Percentiles rank a stretch among this genome's conserved stretches.
These are phyloP conservation scores for Clarias laeviceps DNA, from an alignment of 2,797 vertebrate species.

Conservation along the genomic window DNA sequence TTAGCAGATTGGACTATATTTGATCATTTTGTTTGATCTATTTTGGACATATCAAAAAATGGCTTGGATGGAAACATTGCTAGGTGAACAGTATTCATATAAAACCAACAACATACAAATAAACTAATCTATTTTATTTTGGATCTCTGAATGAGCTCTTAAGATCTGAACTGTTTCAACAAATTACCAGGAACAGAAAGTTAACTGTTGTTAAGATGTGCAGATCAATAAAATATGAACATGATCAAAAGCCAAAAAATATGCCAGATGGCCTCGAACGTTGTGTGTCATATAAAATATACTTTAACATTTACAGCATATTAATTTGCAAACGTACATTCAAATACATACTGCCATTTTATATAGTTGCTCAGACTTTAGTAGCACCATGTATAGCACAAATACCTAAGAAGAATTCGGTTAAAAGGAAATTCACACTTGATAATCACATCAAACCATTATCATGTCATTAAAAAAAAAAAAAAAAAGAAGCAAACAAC, in stretches of 20 bases:
- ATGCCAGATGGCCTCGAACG: slow-evolving; percentile 3
- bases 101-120: not conserved
- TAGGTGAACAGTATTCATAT: not conserved
- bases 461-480: slow-evolving; percentile 8
- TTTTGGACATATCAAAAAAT: not conserved
- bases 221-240: not conserved
- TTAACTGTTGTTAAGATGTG: not conserved
- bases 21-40: not conserved
- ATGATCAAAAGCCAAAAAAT: not conserved
- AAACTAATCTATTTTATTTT: not conserved
- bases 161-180: not conserved
- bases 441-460: slow-evolving; percentile 44
- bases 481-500: not conserved
- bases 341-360: slow-evolving; percentile 70
- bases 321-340: slow-evolving; percentile 70
- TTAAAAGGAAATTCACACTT: slow-evolving; percentile 47
- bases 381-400: slow-evolving; percentile 70
- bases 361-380: slow-evolving; percentile 68
- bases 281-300: slow-evolving; percentile 66
- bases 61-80: slow-evolving; percentile 19
- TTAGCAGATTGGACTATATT: not conserved
- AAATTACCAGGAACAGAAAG: not conserved
- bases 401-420: slow-evolving; percentile 55
- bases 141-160: not conserved
- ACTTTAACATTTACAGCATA: slow-evolving; percentile 67